These are phyloP conservation scores for Campylomormyrus tamandua DNA, from an alignment of 2,113 vertebrate genomes.

Conservation along the genomic window DNA sequence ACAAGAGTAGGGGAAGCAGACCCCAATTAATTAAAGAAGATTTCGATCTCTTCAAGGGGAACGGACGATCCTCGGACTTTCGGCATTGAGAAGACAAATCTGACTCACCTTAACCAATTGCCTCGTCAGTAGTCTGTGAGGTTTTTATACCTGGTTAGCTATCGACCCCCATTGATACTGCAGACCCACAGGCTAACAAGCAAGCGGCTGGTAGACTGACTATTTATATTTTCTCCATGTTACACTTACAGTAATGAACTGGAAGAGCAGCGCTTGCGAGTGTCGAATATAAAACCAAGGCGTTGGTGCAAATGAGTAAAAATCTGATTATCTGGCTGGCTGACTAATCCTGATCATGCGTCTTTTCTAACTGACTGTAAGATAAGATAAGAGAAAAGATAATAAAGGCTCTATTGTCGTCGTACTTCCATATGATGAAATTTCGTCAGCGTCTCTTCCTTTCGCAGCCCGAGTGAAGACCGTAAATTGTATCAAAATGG, in stretches of 20 bases:
- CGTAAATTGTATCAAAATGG: not conserved
- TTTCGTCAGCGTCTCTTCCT: not conserved
- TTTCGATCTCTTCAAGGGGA: not conserved
- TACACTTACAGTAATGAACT: not conserved
- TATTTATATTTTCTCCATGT: not conserved
- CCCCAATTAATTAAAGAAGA: not conserved
- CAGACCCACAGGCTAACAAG: not conserved
- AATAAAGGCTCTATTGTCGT: not conserved
- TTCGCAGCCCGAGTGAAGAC: not conserved
- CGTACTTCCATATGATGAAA: not conserved
- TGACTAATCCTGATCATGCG: not conserved
- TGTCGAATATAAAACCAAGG: not conserved
- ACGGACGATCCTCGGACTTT: not conserved
- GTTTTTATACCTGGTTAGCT: not conserved
- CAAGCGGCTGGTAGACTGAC: not conserved
- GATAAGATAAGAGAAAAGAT: not conserved
- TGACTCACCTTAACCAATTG: not conserved
- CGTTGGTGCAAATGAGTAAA: not conserved
- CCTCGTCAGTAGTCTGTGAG: not conserved
- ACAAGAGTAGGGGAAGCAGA: not conserved
- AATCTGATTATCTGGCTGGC: not conserved
- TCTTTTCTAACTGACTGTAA: not conserved
- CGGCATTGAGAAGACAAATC: not conserved
- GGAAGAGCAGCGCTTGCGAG: not conserved
- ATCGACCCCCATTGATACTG: not conserved